These are phyloP conservation scores for Etheostoma spectabile DNA, from an alignment of 2,113 vertebrate genomes.

Conservation along the genomic window DNA sequence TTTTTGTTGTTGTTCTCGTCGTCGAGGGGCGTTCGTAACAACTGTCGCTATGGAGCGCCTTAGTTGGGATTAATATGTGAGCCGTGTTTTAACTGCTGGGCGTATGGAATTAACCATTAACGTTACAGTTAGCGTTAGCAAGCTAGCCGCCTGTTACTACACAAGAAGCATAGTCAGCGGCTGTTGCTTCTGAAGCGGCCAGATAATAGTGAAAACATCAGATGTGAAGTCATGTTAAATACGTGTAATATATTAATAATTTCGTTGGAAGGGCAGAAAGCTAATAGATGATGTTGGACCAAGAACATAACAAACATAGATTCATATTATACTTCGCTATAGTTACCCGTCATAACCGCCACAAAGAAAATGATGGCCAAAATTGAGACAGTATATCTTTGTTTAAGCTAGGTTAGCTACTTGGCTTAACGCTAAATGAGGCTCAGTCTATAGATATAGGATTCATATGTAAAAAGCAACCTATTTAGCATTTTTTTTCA, in stretches of 20 bases:
- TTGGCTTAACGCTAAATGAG: background rate
- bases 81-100: accelerated
- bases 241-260: background rate
- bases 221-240: background rate
- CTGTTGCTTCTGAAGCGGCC: background rate
- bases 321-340: no score
- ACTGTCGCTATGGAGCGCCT: background rate
- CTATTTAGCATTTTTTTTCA: background rate
- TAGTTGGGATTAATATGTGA: accelerated
- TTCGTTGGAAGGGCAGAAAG: background rate
- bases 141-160: conserved; percentile 15
- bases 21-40: background rate
- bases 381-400: no score
- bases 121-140: conserved; percentile 49
- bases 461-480: background rate
- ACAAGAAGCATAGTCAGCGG: conserved; percentile 1
- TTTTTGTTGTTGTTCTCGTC: background rate
- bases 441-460: background rate
- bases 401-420: background rate
- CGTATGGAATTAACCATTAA: background rate
- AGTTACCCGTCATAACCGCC: no score
- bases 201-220: background rate
- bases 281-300: background rate
- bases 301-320: background rate
- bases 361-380: no score